phyloP scores from a whole-genome alignment of 2,797 vertebrate genomes.

The Smutsia gigantea region DNA sequence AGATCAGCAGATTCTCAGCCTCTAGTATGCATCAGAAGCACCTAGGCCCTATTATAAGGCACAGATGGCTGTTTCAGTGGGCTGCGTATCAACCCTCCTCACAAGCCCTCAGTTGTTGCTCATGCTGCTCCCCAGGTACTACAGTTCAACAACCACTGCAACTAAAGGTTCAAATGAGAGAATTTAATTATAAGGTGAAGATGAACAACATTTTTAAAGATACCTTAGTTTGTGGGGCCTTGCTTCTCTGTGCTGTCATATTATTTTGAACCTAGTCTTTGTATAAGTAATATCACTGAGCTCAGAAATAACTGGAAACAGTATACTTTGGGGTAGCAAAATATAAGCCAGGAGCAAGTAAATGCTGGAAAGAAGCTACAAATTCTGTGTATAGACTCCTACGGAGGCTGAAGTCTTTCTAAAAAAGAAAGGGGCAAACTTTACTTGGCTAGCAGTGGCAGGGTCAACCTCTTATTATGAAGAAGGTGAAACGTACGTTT shows the following conservation, averaged over 20 bases:
- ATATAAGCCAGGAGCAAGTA: not conserved
- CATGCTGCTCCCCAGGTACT: not conserved
- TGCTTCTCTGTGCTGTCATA: not conserved
- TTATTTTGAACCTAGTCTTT: conserved; percentile 11
- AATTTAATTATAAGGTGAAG: not conserved
- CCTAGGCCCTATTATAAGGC: not conserved
- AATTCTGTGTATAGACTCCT: not conserved
- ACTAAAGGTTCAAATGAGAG: not conserved
- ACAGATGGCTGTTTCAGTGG: too few relatives aligned
- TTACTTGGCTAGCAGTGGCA: not conserved
- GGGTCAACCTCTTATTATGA: not conserved
- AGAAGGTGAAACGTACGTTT: not conserved
- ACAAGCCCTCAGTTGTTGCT: not conserved
- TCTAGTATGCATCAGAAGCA: not conserved
- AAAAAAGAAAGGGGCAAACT: not conserved
- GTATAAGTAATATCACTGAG: not conserved
- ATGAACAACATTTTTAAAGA: not conserved
- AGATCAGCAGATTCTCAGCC: not conserved
- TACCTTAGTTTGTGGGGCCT: not conserved
- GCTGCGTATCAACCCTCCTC: not conserved
- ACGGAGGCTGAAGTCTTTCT: not conserved
- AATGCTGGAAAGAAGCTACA: not conserved
- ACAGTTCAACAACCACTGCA: not conserved
- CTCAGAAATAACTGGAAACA: conserved; percentile 11
- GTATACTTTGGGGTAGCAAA: not conserved